Base-by-base conservation (phyloP, 2,113 vertebrate species). In the Channa maculata region DNA sequence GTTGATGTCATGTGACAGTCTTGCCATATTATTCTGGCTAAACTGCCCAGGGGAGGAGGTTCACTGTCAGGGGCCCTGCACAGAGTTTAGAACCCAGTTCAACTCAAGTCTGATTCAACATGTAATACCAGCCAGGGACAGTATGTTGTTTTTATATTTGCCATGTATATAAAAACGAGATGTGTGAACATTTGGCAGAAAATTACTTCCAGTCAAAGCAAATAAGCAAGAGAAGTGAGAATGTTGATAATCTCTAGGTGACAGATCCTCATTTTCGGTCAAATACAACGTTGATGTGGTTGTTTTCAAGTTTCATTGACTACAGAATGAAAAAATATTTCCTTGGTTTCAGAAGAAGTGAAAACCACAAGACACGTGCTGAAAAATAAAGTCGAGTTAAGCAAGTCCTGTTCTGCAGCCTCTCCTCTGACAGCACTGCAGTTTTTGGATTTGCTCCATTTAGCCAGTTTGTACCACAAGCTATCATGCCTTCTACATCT, bases 301-400 rank as follows among this genome's bases (percentile, higher is more conserved):
- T 63, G 41, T 50, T 41, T 54, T 51, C 37, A 15, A 57, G 38
- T 14, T 64, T 69, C 34, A 45, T 80, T 62, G 24, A n/a, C 37
- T 12, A 6, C 14, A 41, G 39, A 4, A 41, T 46, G 45, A 73
- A 14, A 0, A 1, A 43, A 24, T 24, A 24, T 57, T 68, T 63
- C 3, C 3, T 48, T 12, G 2, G 14, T 41, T 73, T 57, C 50
- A 45, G 24, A 13, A 14, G 24, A 49, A 7, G 59, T 13, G 39
- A 53, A 71, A 61, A 57, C 70, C 64, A 46, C 50, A 5, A 63
- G 14, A 51, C 44, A 24, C 33, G 2, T 43, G 15, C 45, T 68
- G 12, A 45, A 63, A 51, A 45, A 62, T 41, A 5, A 69, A 33
- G 52, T 46, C 44, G 43, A 11, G 39, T 34, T 0, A 8, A 50